Percentiles rank a stretch among this genome's conserved stretches.
Conservation (phyloP, 2,113 vertebrate species). For the Megaptera novaeangliae region DNA sequence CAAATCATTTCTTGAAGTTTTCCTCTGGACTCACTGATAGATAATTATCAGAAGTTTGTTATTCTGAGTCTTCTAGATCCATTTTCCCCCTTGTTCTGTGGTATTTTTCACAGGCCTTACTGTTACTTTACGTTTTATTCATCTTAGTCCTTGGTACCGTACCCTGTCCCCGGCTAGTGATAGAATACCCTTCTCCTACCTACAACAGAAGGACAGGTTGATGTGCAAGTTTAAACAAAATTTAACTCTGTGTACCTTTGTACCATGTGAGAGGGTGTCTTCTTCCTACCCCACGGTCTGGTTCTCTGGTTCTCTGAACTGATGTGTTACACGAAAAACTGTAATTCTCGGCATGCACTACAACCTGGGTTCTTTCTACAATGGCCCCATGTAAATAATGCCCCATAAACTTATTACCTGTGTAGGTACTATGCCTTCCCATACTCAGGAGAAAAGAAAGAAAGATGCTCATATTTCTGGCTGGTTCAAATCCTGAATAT, state of each 20-base stretch:
- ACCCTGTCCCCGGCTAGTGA: background rate
- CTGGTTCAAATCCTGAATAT: background rate
- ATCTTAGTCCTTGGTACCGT: background rate
- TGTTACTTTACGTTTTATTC: background rate
- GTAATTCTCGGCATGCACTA: background rate
- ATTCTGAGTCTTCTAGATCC: background rate
- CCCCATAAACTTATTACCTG: background rate
- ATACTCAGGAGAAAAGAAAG: background rate
- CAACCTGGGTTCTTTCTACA: background rate
- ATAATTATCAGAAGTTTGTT: constrained; percentile 19
- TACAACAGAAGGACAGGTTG: background rate
- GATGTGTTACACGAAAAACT: background rate
- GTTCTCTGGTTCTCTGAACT: background rate
- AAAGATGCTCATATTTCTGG: background rate
- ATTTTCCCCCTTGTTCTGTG: background rate
- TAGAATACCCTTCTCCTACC: background rate
- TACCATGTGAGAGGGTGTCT: background rate
- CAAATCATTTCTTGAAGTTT: constrained; percentile 18
- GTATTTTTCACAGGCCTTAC: background rate
- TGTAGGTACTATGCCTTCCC: background rate
- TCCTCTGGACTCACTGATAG: background rate
- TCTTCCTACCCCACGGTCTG: background rate
- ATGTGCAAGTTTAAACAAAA: background rate
- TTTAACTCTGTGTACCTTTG: background rate
- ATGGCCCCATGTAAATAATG: background rate